These are phyloP conservation scores for Melolontha melolontha DNA, from an alignment of 2,888 invertebrate species.

Conservation along the genomic window DNA sequence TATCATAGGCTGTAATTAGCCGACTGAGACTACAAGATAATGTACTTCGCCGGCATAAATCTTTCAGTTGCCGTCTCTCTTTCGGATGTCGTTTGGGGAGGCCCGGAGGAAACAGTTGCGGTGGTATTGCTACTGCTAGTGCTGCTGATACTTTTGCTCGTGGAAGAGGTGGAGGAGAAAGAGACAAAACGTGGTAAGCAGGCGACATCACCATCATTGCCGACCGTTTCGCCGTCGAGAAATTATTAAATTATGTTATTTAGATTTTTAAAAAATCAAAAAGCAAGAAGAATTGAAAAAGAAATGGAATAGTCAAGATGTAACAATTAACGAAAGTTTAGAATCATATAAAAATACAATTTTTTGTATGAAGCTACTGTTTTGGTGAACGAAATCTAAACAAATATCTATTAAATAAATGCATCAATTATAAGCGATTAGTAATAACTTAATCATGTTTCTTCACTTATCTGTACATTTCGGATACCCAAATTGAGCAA, in stretches of 20 bases:
- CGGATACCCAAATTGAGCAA: no score
- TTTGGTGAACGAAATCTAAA: no score
- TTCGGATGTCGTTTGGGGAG: slow-evolving; percentile 51
- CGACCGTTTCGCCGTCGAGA: slow-evolving; percentile 57
- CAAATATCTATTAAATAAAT: no score
- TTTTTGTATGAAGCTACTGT: no score
- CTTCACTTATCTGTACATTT: no score
- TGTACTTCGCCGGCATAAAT: slow-evolving; percentile 69
- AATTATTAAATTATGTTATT: slow-evolving; percentile 63
- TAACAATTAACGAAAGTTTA: no score
- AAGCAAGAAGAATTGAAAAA: slow-evolving; percentile 1
- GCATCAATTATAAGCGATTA: no score
- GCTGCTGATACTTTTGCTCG: slow-evolving; percentile 10
- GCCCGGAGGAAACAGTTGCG: slow-evolving; percentile 37
- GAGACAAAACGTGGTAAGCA: slow-evolving; percentile 25
- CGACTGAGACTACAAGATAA: slow-evolving; percentile 70
- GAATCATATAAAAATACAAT: no score
- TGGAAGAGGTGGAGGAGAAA: slow-evolving; percentile 16
- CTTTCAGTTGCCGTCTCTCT: slow-evolving; percentile 61
- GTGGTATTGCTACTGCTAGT: slow-evolving; percentile 4
- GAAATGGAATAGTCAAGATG: not conserved
- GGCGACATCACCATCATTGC: slow-evolving; percentile 1
- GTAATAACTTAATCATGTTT: no score
- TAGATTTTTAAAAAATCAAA: slow-evolving; percentile 53
- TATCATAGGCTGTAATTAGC: slow-evolving; percentile 70